These are phyloP conservation scores for Lepidocyrtoides sp. DNA, from an alignment of 2,888 invertebrate species.

Conservation along the genomic window DNA sequence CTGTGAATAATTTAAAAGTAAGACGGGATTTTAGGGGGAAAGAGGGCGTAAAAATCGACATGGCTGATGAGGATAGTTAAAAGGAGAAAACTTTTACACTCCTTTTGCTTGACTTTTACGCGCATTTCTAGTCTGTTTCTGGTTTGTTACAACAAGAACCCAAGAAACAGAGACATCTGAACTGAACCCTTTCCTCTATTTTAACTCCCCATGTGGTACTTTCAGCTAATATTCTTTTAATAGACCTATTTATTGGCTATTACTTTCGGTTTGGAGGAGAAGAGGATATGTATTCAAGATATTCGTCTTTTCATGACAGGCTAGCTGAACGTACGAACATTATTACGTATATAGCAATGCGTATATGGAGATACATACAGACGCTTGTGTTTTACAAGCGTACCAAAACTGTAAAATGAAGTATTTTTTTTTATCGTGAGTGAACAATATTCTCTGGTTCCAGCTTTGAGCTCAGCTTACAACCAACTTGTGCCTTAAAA, in stretches of 20 bases:
- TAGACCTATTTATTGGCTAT: conserved; percentile 71
- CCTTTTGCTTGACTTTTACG: conserved; percentile 65
- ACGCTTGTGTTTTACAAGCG: background rate
- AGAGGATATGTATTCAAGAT: background rate
- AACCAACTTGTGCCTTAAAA: no score
- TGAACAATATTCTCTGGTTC: background rate
- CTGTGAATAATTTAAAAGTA: conserved; percentile 62
- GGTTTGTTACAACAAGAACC: background rate
- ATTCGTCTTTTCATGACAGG: conserved; percentile 3
- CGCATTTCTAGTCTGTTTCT: conserved; percentile 44
- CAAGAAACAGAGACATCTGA: background rate
- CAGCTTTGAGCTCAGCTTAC: no score
- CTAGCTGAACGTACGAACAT: background rate
- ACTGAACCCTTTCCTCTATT: background rate
- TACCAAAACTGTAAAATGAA: background rate
- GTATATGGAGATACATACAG: no score
- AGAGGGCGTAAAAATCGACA: conserved; percentile 48
- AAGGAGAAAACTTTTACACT: conserved; percentile 56
- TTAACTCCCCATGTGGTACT: conserved; percentile 45
- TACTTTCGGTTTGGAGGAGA: background rate
- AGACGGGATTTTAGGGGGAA: conserved; percentile 49
- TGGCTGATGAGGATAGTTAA: conserved; percentile 45
- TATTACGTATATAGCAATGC: no score
- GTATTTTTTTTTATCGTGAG: background rate
- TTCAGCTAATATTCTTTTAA: conserved; percentile 71